Percentiles rank a stretch among this genome's conserved stretches.
These are phyloP conservation scores for Sebastes jordani DNA, from an alignment of 2,797 vertebrate species.

Conservation along the genomic window DNA sequence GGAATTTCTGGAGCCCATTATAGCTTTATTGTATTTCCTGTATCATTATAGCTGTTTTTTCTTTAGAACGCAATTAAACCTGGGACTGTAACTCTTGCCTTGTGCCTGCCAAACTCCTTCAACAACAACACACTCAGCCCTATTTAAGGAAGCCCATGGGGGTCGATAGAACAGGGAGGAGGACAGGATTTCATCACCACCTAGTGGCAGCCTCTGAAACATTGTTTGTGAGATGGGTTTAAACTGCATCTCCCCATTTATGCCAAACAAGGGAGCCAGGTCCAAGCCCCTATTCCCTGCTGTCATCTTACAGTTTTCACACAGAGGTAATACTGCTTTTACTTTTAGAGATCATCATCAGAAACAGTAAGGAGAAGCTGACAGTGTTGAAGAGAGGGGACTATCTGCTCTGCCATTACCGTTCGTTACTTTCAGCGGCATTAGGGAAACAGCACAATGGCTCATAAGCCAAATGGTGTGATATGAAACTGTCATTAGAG, in stretches of 20 bases:
- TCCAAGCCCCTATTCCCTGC: neutral
- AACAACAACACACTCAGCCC: slow-evolving; percentile 55
- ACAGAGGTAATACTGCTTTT: slow-evolving; percentile 21
- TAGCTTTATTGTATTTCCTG: slow-evolving; percentile 65
- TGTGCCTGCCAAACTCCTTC: slow-evolving; percentile 53
- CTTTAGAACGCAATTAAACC: slow-evolving; percentile 73
- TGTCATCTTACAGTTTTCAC: slow-evolving; percentile 23
- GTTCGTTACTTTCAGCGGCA: slow-evolving; percentile 54
- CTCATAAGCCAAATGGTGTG: slow-evolving; percentile 73
- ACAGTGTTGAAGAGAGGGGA: slow-evolving; percentile 30
- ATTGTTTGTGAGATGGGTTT: neutral
- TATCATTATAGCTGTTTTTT: slow-evolving; percentile 55
- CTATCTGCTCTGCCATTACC: slow-evolving; percentile 27
- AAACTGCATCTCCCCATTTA: slow-evolving; percentile 13
- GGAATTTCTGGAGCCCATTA: slow-evolving; percentile 60
- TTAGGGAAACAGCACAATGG: slow-evolving; percentile 60
- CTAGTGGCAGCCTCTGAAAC: slow-evolving; percentile 67
- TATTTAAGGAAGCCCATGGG: slow-evolving; percentile 50
- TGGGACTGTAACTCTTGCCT: slow-evolving; percentile 63
- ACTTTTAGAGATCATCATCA: slow-evolving; percentile 32
- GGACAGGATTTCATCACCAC: slow-evolving; percentile 79
- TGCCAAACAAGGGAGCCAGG: slow-evolving; percentile 6
- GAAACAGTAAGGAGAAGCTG: slow-evolving; percentile 19
- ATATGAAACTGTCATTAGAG: slow-evolving; percentile 68
- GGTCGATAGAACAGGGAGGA: slow-evolving; percentile 13